phyloP scores from a whole-genome alignment of 2,113 vertebrate species.

The Toxotes jaculatrix region DNA sequence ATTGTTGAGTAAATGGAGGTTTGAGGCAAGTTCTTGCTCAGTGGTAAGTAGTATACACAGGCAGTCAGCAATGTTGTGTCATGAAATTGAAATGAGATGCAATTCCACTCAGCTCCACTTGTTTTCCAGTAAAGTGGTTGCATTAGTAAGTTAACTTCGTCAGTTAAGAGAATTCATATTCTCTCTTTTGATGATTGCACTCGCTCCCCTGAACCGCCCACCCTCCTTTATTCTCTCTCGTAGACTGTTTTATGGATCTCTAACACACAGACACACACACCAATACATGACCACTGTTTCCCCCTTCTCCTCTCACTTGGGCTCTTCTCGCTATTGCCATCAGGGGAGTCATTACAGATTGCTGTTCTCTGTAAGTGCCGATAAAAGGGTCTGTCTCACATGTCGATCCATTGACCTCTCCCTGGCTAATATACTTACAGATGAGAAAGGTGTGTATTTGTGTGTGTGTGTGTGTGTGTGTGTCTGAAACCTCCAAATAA shows the following conservation, averaged over 20 bases:
- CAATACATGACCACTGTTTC: conserved; percentile 35
- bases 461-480: neutral
- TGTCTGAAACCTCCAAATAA: conserved; percentile 45
- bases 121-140: conserved; percentile 31
- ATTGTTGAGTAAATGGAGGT: conserved; percentile 44
- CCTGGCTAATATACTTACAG: conserved; percentile 53
- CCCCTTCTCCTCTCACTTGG: conserved; percentile 26
- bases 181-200: conserved; percentile 9
- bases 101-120: conserved; percentile 34
- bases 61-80: conserved; percentile 27
- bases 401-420: conserved; percentile 65
- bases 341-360: conserved; percentile 70
- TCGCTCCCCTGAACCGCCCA: neutral
- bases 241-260: neutral
- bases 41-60: conserved; percentile 23
- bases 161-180: conserved; percentile 28
- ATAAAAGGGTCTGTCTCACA: conserved; percentile 68
- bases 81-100: conserved; percentile 50
- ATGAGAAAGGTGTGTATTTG: conserved; percentile 19
- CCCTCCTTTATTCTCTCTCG: neutral
- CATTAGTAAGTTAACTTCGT: conserved; percentile 39
- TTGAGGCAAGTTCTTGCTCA: conserved; percentile 6
- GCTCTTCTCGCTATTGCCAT: conserved; percentile 64
- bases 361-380: conserved; percentile 70
- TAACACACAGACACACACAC: neutral